Conservation (phyloP, 2,888 invertebrate species). For the Strigamia crassipes region DNA sequence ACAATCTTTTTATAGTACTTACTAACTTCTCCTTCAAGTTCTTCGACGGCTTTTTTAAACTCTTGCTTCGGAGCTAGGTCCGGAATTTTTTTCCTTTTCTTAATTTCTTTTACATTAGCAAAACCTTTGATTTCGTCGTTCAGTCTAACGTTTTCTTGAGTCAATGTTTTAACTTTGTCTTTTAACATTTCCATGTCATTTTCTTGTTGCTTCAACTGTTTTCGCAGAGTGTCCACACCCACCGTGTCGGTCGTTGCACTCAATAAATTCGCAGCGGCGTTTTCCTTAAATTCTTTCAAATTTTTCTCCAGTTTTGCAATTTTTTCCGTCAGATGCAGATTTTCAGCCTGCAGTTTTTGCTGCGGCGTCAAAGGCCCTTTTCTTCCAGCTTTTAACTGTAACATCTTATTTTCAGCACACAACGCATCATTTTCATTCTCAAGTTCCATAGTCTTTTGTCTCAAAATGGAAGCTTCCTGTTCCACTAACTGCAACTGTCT, state of each 20-base stretch:
- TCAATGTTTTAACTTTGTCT: constrained; percentile 57
- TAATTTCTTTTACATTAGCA: constrained; percentile 22
- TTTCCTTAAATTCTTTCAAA: constrained; percentile 3
- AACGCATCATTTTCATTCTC: constrained; percentile 79
- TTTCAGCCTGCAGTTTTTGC: constrained; percentile 54
- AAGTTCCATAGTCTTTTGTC: constrained; percentile 65
- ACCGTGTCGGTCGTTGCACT: not conserved
- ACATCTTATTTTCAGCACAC: constrained; percentile 72
- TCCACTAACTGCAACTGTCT: constrained; percentile 76
- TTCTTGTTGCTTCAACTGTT: constrained; percentile 70
- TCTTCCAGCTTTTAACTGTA: constrained; percentile 63
- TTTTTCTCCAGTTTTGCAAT: constrained; percentile 51
- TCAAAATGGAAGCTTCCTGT: constrained; percentile 73
- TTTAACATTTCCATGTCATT: constrained; percentile 70
- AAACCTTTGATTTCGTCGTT: constrained; percentile 50
- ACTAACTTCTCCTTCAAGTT: constrained; percentile 85
- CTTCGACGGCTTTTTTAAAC: constrained; percentile 78
- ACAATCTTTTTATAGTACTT: constrained; percentile 50
- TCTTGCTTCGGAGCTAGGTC: constrained; percentile 53
- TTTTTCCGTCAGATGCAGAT: constrained; percentile 62
- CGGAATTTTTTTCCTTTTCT: constrained; percentile 46
- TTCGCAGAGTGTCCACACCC: constrained; percentile 60
- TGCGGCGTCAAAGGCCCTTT: constrained; percentile 53
- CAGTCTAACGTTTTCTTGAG: constrained; percentile 53
- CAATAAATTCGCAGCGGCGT: not conserved